These are phyloP conservation scores for Ursus arctos DNA, from an alignment of 2,113 vertebrate species.

Conservation along the genomic window DNA sequence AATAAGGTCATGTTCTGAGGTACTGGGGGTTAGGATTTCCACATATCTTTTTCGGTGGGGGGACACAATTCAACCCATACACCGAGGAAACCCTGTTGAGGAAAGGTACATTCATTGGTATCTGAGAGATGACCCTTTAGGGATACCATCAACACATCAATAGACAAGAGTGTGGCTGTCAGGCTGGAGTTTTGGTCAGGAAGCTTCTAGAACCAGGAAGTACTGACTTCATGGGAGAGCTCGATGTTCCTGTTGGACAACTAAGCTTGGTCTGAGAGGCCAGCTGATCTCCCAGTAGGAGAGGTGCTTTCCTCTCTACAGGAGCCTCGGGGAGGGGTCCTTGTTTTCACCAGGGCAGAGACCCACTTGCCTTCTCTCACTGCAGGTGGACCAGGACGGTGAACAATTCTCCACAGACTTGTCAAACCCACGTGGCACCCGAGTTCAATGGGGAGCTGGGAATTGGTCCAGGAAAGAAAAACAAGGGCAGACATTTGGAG, in stretches of 20 bases:
- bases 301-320: neutral
- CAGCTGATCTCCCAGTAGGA: neutral
- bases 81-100: neutral
- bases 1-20: neutral
- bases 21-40: neutral
- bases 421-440: neutral
- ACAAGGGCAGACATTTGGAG: neutral
- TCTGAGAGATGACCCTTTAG: neutral
- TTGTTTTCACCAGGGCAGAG: neutral
- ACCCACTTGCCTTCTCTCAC: neutral
- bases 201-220: neutral
- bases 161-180: neutral
- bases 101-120: neutral
- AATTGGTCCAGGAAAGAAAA: conserved; percentile 1
- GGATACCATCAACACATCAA: neutral
- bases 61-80: neutral
- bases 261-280: neutral
- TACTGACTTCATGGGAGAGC: neutral
- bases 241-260: neutral
- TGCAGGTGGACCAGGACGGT: too few relatives aligned
- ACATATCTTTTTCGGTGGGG: neutral
- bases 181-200: neutral
- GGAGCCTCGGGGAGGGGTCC: neutral
- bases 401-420: neutral
- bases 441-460: neutral